Evolutionary conservation across 1,140 invertebrate genomes (phyloP), one percentile per base, ranked within the genome.

Genomic region (Zophobas atratus): DNA sequence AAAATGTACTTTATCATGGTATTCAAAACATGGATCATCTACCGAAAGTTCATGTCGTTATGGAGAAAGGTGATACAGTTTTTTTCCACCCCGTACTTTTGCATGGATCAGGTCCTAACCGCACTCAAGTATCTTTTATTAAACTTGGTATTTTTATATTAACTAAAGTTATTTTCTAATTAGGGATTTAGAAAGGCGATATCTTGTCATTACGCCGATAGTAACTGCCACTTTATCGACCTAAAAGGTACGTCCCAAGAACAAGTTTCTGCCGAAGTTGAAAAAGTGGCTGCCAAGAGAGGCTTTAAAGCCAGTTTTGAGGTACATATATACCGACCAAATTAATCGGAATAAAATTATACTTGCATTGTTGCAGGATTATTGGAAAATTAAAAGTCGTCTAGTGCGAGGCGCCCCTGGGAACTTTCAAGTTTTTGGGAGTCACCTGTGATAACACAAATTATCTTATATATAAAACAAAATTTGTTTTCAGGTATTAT

Each of bases 11-110:
- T 20, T 20, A 20, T 20, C 20, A 20, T 20, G 20, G 20, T 20
- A 35, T 67, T 33, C 39, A 73, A 73, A 34, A 34, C 53, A 3
- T 32, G 33, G 53, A 55, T 20, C 53, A 55, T 2, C 35, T 55
- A 33, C 53, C 53, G 1, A 82, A 89, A 81, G 82, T 92, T 0
- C 86, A 93, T 81, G 84, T 96, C 1, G 89, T 91, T 80, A 96
- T 97, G 94, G 89, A 93, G 73, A 90, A 92, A 46, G 95, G 95
- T 1, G 95, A 97, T 84, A 97, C 95, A 0, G 92, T 97, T 1
- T 96, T 97, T 87, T 96, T 97, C 85, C 95, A 97, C 88, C 96
- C 95, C 0, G 82, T 96, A n/a, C 86, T 97, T 1, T 89, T 97
- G 51, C 95, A 97, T 86, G 95, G 95, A 34, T 96, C 94, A 1